Evolutionary conservation across 2,797 vertebrate genomes (phyloP), one percentile per base, ranked within the genome.

Genomic region (Neolamprologus multifasciatus): DNA sequence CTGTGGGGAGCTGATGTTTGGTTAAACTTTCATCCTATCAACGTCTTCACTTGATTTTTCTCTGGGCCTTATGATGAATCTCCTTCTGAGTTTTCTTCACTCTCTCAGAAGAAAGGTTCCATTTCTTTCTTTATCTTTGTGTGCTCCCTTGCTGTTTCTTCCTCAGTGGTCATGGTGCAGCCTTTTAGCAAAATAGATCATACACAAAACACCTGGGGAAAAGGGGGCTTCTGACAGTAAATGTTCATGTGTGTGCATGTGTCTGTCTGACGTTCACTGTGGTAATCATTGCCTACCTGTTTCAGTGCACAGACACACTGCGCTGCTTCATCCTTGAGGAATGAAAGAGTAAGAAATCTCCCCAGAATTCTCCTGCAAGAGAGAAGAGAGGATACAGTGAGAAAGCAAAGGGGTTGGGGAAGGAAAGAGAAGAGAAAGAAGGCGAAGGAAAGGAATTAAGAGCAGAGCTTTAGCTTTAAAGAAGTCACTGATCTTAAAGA

Each of bases 341-440:
- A 91, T 76, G 94, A 96, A 95, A 96, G 94, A 95, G 83, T 57
- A 84, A 86, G 94, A 94, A 95, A 95, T 93, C 95, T 93, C 94
- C 94, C 83, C 88, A 94, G 94, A 96, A 96, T 96, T 96, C 95
- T 95, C 95, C 95, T 96, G 93, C 80, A 85, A 89, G 57, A 91
- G 50, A 92, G 85, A 89, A 80, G 77, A 51, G 79, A 76, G 84
- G 80, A 86, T 21, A 55, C 8, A 81, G 86, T 82, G 50, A 78
- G 54, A 77, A 59, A 40, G 55, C 9, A 80, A 54, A 76, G 38
- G 14, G 51, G 43, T 31, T 5, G 76, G 77, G 69, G 36, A 16
- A 51, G 64, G 57, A 86, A 74, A 43, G 64, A 40, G 84, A 77
- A 81, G 80, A 76, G 26, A 71, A 16, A 43, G 50, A 67, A 26